These are phyloP conservation scores for Procambarus virginalis DNA, from an alignment of 1,140 invertebrate species.

Conservation along the genomic window DNA sequence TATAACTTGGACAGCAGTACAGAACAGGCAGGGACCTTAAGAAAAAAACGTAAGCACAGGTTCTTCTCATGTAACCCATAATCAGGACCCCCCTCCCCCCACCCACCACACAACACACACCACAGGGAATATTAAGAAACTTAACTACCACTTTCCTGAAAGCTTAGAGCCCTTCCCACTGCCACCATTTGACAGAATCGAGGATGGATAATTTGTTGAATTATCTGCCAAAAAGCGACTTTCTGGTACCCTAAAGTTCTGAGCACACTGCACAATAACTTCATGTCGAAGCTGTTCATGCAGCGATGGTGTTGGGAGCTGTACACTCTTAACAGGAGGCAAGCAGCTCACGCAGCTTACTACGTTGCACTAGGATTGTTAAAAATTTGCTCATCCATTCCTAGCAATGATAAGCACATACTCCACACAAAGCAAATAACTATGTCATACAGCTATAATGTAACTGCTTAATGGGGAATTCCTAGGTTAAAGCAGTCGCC, in stretches of 20 bases:
- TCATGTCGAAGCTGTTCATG: conserved; percentile 36
- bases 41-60: too few species aligned
- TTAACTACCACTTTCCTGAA: conserved; percentile 40
- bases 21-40: too few species aligned
- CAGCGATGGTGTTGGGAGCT: conserved; percentile 24
- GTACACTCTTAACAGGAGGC: conserved; percentile 31
- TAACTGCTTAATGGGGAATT: too few species aligned
- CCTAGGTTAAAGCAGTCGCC: too few species aligned
- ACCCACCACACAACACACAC: not conserved
- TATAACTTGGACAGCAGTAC: too few species aligned
- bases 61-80: too few species aligned
- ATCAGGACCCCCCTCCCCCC: not conserved
- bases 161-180: conserved; percentile 52
- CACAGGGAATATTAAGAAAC: too few species aligned
- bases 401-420: not conserved
- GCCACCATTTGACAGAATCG: conserved; percentile 34
- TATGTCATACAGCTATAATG: too few species aligned
- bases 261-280: conserved; percentile 31
- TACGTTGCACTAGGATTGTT: not conserved
- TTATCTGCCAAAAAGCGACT: conserved; percentile 31
- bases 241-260: conserved; percentile 25
- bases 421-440: too few species aligned
- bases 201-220: conserved; percentile 24
- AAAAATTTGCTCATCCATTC: conserved; percentile 21
- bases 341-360: conserved; percentile 3